phyloP scores from a whole-genome alignment of 2,113 vertebrate species.

The Stigmatopora argus region DNA sequence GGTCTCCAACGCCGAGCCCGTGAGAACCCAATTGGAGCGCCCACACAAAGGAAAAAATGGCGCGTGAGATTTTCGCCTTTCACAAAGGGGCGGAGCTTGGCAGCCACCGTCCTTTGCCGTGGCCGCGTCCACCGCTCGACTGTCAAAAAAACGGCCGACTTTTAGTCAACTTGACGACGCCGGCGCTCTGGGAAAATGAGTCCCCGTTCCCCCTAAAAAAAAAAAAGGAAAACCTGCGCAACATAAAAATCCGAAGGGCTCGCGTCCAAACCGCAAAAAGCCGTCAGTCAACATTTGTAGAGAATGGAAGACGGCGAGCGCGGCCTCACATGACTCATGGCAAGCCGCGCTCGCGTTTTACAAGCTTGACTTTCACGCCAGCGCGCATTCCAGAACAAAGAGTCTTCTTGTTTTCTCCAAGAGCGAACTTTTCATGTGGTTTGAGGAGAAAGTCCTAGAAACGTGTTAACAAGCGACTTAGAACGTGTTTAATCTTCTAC shows the following conservation, averaged over 20 bases:
- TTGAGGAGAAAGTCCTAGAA: slow-evolving; percentile 29
- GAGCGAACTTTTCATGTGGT: slow-evolving; percentile 26
- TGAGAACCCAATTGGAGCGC: slow-evolving; percentile 39
- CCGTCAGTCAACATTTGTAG: slow-evolving; percentile 45
- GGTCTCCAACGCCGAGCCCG: slow-evolving; percentile 44
- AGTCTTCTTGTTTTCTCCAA: slow-evolving; percentile 24
- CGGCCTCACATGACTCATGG: slow-evolving; percentile 45
- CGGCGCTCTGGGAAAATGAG: slow-evolving; percentile 1
- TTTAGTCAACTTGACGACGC: slow-evolving; percentile 34
- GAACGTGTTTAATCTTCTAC: slow-evolving; percentile 25
- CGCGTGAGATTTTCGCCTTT: slow-evolving; percentile 46
- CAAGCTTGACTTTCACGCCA: slow-evolving; percentile 37
- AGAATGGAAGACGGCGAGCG: slow-evolving; percentile 40
- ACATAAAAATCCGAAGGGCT: slow-evolving; percentile 4
- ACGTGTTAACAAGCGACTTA: slow-evolving; percentile 44
- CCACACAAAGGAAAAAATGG: slow-evolving; percentile 50
- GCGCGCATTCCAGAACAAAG: slow-evolving; percentile 35
- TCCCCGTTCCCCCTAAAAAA: background rate
- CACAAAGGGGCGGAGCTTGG: slow-evolving; percentile 51
- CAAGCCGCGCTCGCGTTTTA: slow-evolving; percentile 41
- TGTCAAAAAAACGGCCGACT: slow-evolving; percentile 41
- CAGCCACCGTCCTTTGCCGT: slow-evolving; percentile 42
- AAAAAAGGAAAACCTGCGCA: background rate
- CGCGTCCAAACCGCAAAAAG: slow-evolving; percentile 35
- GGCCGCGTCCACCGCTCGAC: slow-evolving; percentile 13